Percentiles rank a stretch among this genome's conserved stretches.
phyloP scores from a whole-genome alignment of 2,888 invertebrate species.

The Zhengitettix transpicula region DNA sequence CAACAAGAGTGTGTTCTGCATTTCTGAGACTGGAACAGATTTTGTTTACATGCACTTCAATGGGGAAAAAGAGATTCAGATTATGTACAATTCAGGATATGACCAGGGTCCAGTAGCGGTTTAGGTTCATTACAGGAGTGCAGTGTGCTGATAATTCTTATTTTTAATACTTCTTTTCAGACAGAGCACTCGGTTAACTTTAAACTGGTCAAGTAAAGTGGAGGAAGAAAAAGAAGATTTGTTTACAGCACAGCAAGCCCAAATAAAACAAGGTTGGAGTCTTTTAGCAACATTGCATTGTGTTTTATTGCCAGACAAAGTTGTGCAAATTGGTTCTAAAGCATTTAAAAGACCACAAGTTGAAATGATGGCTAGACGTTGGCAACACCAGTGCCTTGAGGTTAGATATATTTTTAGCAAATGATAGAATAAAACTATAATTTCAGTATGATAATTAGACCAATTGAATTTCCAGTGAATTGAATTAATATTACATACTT shows the following conservation, averaged over 20 bases:
- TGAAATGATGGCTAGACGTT: constrained; percentile 90
- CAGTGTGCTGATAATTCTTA: no score
- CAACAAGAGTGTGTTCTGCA: no score
- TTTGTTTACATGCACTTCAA: no score
- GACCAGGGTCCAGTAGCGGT: no score
- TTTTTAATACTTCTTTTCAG: constrained; percentile 8
- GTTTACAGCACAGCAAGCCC: constrained; percentile 71
- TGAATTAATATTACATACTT: no score
- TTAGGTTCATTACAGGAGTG: no score
- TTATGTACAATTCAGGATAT: no score
- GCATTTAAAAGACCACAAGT: constrained; percentile 89
- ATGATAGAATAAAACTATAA: no score
- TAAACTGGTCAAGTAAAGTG: constrained; percentile 29
- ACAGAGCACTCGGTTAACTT: constrained; percentile 35
- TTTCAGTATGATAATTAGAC: no score
- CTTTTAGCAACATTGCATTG: constrained; percentile 90
- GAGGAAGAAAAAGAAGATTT: constrained; percentile 74
- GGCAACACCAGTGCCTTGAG: constrained; percentile 98
- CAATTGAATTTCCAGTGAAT: no score
- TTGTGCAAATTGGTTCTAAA: constrained; percentile 47
- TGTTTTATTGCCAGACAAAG: constrained; percentile 85
- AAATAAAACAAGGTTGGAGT: constrained; percentile 96
- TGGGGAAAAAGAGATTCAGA: no score
- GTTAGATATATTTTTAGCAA: constrained; percentile 28
- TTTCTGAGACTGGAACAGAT: no score